Conservation (phyloP, 2,113 vertebrate species). For the Hippocampus barbouri region DNA sequence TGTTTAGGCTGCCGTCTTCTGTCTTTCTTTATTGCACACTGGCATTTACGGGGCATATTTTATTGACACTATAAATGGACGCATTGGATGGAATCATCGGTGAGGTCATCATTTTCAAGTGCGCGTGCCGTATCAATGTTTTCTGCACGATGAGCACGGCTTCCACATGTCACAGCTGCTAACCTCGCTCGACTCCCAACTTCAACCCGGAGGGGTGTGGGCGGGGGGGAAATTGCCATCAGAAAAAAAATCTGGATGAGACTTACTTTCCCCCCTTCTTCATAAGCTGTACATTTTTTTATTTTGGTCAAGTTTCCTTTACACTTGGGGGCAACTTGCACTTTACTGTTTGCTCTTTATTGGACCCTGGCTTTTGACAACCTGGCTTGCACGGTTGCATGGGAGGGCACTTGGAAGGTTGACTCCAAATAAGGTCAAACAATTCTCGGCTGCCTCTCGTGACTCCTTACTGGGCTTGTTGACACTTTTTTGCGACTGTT, state of each 20-base stretch:
- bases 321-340: too few relatives aligned
- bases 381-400: conserved; percentile 5
- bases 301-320: too few relatives aligned
- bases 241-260: too few relatives aligned
- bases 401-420: conserved; percentile 4
- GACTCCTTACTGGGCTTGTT: neutral
- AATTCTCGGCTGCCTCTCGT: conserved; percentile 58
- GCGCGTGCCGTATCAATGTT: too few relatives aligned
- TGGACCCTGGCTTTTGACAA: conserved; percentile 15
- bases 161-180: too few relatives aligned
- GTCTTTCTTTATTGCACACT: neutral
- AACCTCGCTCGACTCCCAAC: too few relatives aligned
- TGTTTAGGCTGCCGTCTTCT: neutral
- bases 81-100: neutral
- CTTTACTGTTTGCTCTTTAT: too few relatives aligned
- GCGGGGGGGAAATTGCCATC: too few relatives aligned
- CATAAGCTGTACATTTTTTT: too few relatives aligned
- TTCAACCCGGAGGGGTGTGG: too few relatives aligned
- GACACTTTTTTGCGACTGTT: conserved; percentile 5
- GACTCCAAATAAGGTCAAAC: conserved; percentile 74
- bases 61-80: neutral
- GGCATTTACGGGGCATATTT: conserved; percentile 30
- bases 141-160: neutral
- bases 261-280: too few relatives aligned
- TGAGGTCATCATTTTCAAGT: conserved; percentile 4